phyloP scores from a whole-genome alignment of 2,888 invertebrate genomes.

The Neocrepidodera transversa region DNA sequence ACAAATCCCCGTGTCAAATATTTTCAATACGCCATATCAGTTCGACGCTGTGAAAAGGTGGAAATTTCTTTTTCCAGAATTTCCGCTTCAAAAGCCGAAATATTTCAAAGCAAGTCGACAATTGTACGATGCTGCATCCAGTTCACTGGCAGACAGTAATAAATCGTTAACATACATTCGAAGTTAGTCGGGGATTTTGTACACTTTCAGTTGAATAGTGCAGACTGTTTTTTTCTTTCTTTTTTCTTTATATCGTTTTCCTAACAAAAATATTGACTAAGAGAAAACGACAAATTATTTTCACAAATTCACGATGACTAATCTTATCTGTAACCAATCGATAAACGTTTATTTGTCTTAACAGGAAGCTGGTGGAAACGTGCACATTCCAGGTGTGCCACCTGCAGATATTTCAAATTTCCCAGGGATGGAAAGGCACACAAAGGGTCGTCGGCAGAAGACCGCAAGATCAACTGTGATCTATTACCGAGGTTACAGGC shows the following conservation, averaged over 20 bases:
- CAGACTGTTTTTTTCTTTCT: background rate
- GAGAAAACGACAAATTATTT: no score
- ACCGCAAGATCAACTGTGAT: constrained; percentile 32
- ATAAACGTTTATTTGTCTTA: constrained; percentile 23
- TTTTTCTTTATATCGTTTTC: no score
- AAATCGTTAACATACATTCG: constrained; percentile 19
- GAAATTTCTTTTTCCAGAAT: constrained; percentile 18
- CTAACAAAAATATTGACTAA: no score
- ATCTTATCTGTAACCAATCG: constrained; percentile 10
- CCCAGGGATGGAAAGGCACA: constrained; percentile 18
- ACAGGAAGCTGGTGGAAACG: constrained; percentile 19
- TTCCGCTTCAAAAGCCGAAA: constrained; percentile 21
- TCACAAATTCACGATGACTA: constrained; percentile 8
- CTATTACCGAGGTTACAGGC: constrained; percentile 22
- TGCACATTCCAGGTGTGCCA: constrained; percentile 26
- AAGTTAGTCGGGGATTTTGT: background rate
- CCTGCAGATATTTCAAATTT: constrained; percentile 27
- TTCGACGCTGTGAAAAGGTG: constrained; percentile 20
- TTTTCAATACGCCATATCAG: constrained; percentile 26
- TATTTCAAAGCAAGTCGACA: constrained; percentile 24
- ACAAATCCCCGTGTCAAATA: constrained; percentile 27
- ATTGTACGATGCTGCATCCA: constrained; percentile 9
- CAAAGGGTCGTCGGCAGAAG: constrained; percentile 18
- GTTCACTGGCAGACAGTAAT: constrained; percentile 16
- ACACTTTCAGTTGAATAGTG: constrained; percentile 1